phyloP scores from a whole-genome alignment of 2,888 invertebrate species.

The Caenorhabditis doughertyi region DNA sequence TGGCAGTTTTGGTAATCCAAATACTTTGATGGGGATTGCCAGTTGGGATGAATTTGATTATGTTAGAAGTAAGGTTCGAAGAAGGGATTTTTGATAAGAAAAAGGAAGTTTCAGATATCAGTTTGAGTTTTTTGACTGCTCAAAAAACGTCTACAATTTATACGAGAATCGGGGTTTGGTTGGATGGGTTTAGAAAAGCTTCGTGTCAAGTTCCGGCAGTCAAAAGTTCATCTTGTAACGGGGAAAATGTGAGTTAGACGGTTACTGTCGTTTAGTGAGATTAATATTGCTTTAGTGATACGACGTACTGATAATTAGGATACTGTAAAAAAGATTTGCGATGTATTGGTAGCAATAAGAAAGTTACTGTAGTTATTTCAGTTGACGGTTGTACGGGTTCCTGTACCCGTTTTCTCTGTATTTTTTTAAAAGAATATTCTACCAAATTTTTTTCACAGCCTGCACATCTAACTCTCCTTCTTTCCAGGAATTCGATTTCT shows the following conservation, averaged over 20 bases:
- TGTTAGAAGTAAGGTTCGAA: not conserved
- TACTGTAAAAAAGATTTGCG: no score
- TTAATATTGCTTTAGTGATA: no score
- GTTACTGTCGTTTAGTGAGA: not conserved
- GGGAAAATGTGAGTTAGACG: not conserved
- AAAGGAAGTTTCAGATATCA: not conserved
- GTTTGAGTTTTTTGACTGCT: not conserved
- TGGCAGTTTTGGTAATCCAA: not conserved
- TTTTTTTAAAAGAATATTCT: no score
- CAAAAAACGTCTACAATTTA: not conserved
- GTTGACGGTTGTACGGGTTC: no score
- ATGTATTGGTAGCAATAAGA: no score
- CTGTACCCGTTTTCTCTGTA: no score
- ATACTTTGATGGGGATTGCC: not conserved
- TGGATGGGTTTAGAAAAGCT: not conserved
- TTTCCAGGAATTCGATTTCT: slow-evolving; percentile 19
- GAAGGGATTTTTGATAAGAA: not conserved
- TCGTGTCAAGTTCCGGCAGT: not conserved
- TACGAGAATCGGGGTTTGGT: not conserved
- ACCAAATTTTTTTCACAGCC: no score
- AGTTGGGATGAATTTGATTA: not conserved
- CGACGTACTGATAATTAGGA: no score
- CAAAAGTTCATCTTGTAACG: not conserved
- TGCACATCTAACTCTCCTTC: no score
- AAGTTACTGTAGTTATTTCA: no score